phyloP scores from a whole-genome alignment of 2,888 invertebrate species.

The Camptogramma bilineatum region DNA sequence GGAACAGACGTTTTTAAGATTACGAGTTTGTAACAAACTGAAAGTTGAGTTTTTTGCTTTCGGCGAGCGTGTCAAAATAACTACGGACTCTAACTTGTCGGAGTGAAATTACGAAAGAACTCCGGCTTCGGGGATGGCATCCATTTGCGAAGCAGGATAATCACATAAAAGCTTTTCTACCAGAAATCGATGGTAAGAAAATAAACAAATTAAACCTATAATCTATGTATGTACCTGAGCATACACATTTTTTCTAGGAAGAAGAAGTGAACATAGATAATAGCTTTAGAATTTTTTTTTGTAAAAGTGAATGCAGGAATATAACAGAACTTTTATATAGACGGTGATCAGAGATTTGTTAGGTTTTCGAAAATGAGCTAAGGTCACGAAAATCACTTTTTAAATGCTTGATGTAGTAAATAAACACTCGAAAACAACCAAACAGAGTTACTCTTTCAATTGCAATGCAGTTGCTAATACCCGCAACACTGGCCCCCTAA shows the following conservation, averaged over 20 bases:
- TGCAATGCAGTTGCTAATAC: too few relatives aligned
- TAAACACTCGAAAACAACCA: too few relatives aligned
- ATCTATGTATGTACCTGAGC: background rate
- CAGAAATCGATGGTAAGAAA: background rate
- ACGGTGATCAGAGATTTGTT: too few relatives aligned
- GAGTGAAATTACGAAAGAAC: slow-evolving; percentile 23
- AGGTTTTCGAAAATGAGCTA: too few relatives aligned
- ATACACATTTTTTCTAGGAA: background rate
- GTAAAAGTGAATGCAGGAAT: too few relatives aligned
- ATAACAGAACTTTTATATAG: too few relatives aligned
- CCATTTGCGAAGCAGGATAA: slow-evolving; percentile 14
- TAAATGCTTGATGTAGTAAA: too few relatives aligned
- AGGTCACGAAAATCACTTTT: too few relatives aligned
- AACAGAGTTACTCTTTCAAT: too few relatives aligned
- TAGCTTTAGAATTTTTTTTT: too few relatives aligned
- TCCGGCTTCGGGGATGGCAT: slow-evolving; percentile 12
- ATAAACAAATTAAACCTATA: background rate
- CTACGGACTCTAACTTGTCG: slow-evolving; percentile 32
- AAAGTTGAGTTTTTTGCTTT: slow-evolving; percentile 57
- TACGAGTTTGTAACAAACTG: slow-evolving; percentile 77
- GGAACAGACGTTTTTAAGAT: slow-evolving; percentile 82
- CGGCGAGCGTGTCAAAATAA: slow-evolving; percentile 32
- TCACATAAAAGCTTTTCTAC: slow-evolving; percentile 12
- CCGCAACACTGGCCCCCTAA: too few relatives aligned
- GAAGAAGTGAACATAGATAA: too few relatives aligned